Conservation (phyloP, 64 coral and sea anemone species). For the Porites australiensis region DNA sequence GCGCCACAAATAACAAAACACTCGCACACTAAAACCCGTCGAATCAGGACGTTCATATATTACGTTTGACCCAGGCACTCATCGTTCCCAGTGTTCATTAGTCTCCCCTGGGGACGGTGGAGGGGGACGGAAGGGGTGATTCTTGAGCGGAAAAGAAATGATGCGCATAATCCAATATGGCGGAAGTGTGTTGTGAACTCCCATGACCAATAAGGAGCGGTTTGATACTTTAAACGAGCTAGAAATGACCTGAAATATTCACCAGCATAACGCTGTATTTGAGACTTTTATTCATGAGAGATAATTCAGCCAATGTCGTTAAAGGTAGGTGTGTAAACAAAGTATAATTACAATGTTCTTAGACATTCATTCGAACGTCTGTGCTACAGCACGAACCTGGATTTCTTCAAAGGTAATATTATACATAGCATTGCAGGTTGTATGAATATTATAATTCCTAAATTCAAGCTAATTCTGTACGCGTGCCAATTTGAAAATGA, state of each 20-base stretch:
- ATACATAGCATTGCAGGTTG: neutral
- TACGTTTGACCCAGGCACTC: too few species aligned
- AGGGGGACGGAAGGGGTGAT: neutral
- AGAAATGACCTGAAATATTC: slow-evolving; percentile 10
- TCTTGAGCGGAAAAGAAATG: slow-evolving; percentile 13
- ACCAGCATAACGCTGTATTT: neutral
- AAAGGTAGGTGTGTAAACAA: slow-evolving; percentile 20
- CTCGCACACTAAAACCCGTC: too few species aligned
- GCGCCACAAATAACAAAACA: too few species aligned
- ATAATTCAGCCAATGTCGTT: slow-evolving; percentile 35
- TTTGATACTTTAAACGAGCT: slow-evolving; percentile 20
- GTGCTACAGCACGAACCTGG: neutral
- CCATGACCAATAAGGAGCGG: slow-evolving; percentile 9
- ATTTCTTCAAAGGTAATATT: neutral
- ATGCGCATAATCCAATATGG: slow-evolving; percentile 55
- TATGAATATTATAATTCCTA: neutral
- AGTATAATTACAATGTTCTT: neutral
- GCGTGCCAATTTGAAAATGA: neutral
- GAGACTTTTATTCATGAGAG: slow-evolving; percentile 5
- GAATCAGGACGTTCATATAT: too few species aligned
- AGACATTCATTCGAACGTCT: neutral
- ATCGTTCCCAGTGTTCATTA: neutral
- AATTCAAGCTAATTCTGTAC: neutral
- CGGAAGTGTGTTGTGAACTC: slow-evolving; percentile 46
- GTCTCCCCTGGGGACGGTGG: neutral